phyloP scores from a whole-genome alignment of 1,140 invertebrate genomes.

The Diachasmimorpha longicaudata region DNA sequence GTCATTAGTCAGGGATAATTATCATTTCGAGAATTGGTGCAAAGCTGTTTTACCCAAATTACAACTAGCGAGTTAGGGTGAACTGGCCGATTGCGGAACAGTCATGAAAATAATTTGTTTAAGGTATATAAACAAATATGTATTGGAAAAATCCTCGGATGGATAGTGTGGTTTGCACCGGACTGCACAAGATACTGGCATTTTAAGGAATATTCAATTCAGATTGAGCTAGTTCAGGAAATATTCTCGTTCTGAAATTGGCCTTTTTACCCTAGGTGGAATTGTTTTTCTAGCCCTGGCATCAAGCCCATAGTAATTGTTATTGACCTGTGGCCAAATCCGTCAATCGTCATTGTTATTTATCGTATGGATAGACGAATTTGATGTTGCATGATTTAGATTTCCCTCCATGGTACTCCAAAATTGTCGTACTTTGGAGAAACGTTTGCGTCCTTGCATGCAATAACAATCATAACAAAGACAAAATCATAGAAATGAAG shows the following conservation, averaged over 20 bases:
- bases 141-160: too few species aligned
- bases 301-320: neutral
- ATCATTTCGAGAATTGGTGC: neutral
- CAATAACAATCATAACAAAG: slow-evolving; percentile 35
- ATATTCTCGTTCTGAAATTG: too few species aligned
- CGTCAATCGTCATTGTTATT: slow-evolving; percentile 40
- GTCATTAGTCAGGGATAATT: neutral
- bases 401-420: slow-evolving; percentile 63
- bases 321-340: slow-evolving; percentile 36
- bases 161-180: too few species aligned
- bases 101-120: too few species aligned
- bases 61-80: neutral
- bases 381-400: slow-evolving; percentile 39
- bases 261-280: too few species aligned
- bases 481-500: slow-evolving; percentile 35
- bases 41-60: neutral
- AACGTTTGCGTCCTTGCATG: slow-evolving; percentile 62
- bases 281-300: neutral
- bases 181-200: too few species aligned
- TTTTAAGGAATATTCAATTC: too few species aligned
- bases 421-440: slow-evolving; percentile 62
- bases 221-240: too few species aligned
- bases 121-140: too few species aligned
- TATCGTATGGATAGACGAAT: slow-evolving; percentile 19
- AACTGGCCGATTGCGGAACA: too few species aligned